Percentiles rank a stretch among this genome's conserved stretches.
These are phyloP conservation scores for Heliconius cydno DNA, from an alignment of 2,888 invertebrate species.

Conservation along the genomic window DNA sequence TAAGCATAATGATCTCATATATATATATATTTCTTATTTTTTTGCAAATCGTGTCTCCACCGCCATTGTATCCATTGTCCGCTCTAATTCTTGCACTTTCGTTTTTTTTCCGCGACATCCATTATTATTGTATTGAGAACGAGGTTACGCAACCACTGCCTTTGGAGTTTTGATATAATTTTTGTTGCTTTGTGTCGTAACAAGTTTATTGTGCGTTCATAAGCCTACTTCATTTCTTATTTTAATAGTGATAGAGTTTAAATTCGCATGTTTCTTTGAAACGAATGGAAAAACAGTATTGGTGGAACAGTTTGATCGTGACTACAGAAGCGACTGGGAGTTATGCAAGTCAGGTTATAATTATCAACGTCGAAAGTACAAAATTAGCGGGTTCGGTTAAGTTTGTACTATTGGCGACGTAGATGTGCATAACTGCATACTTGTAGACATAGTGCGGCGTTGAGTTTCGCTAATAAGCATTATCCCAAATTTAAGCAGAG, in stretches of 20 bases:
- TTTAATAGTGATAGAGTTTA: slow-evolving; percentile 45
- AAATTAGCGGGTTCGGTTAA: slow-evolving; percentile 65
- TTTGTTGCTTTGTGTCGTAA: slow-evolving; percentile 71
- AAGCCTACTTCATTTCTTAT: slow-evolving; percentile 46
- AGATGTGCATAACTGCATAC: not conserved
- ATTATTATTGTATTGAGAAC: slow-evolving; percentile 78
- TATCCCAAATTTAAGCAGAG: not conserved
- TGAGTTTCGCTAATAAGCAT: not conserved
- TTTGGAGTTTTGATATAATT: slow-evolving; percentile 82
- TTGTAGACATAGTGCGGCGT: not conserved
- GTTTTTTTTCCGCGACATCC: slow-evolving; percentile 81
- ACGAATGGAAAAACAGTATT: slow-evolving; percentile 51
- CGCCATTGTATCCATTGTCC: slow-evolving; percentile 77
- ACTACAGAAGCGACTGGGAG: slow-evolving; percentile 76
- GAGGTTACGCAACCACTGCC: slow-evolving; percentile 78
- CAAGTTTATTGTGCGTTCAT: slow-evolving; percentile 45
- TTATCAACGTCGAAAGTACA: slow-evolving; percentile 79
- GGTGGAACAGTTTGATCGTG: slow-evolving; percentile 70
- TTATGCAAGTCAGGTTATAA: slow-evolving; percentile 78
- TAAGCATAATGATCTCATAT: slow-evolving; percentile 28
- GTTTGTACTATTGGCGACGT: slow-evolving; percentile 40
- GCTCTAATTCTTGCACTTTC: slow-evolving; percentile 80
- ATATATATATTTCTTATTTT: slow-evolving; percentile 18
- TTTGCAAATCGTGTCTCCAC: slow-evolving; percentile 62
- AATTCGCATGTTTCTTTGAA: slow-evolving; percentile 39